phyloP scores from a whole-genome alignment of 2,888 invertebrate species.

The Leptinotarsa tumamoca region DNA sequence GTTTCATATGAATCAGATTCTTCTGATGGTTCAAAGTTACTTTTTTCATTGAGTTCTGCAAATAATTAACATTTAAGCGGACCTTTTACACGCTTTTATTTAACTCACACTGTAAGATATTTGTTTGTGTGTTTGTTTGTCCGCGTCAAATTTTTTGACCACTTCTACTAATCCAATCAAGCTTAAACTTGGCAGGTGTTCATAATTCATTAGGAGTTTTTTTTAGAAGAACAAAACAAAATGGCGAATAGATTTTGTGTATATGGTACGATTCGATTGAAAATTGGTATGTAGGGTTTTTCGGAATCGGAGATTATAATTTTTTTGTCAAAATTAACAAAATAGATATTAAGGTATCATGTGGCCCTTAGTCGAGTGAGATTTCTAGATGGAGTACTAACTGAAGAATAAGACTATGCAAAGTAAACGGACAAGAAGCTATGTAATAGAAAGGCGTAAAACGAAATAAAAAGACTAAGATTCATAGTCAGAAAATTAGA shows the following conservation, averaged over 20 bases:
- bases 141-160: not conserved
- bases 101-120: not conserved
- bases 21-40: not conserved
- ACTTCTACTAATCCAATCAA: not conserved
- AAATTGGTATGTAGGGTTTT: not conserved
- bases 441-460: slow-evolving; percentile 1
- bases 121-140: not conserved
- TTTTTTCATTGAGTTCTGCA: not conserved
- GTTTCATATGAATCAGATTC: slow-evolving; percentile 3
- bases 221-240: not conserved
- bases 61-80: not conserved
- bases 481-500: too few species aligned
- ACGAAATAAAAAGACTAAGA: not conserved
- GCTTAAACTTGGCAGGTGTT: not conserved
- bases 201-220: not conserved
- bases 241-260: not conserved
- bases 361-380: not conserved
- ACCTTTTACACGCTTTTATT: not conserved
- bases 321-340: not conserved
- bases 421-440: not conserved
- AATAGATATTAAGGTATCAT: not conserved
- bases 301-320: not conserved
- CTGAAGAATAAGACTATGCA: not conserved
- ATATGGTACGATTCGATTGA: not conserved
- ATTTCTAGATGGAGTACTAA: not conserved